These are phyloP conservation scores for Holacanthella duospinosa DNA, from an alignment of 2,888 invertebrate genomes.

Conservation along the genomic window DNA sequence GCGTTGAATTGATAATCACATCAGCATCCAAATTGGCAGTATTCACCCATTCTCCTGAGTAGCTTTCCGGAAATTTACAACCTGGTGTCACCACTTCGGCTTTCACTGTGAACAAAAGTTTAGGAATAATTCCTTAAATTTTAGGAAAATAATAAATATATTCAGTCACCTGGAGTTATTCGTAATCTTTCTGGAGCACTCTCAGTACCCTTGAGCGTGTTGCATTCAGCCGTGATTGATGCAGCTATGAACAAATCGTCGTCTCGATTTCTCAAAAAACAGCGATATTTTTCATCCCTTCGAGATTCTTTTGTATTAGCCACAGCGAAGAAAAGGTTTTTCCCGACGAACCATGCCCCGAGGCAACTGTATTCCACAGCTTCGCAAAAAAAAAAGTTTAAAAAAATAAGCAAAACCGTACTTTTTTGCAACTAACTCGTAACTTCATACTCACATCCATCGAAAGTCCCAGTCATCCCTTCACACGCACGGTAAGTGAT, in stretches of 20 bases:
- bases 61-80: slow-evolving; percentile 85
- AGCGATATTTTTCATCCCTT: slow-evolving; percentile 86
- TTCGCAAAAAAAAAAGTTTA: slow-evolving; percentile 31
- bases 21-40: slow-evolving; percentile 95
- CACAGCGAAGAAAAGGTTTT: slow-evolving; percentile 95
- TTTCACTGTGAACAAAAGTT: slow-evolving; percentile 47
- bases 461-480: slow-evolving; percentile 81
- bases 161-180: slow-evolving; percentile 61
- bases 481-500: slow-evolving; percentile 83
- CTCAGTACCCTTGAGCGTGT: slow-evolving; percentile 81
- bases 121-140: slow-evolving; percentile 8
- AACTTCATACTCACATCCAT: slow-evolving; percentile 57
- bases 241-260: slow-evolving; percentile 85
- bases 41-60: slow-evolving; percentile 90
- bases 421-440: neutral
- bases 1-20: slow-evolving; percentile 85
- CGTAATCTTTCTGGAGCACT: slow-evolving; percentile 81
- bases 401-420: slow-evolving; percentile 4
- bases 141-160: neutral
- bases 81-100: slow-evolving; percentile 81
- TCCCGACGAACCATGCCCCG: slow-evolving; percentile 90
- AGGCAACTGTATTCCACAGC: slow-evolving; percentile 85
- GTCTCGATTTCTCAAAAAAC: slow-evolving; percentile 86
- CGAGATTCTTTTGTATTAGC: slow-evolving; percentile 92
- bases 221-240: slow-evolving; percentile 88